Conservation (phyloP, 2,113 vertebrate genomes). For the Tapirus terrestris region DNA sequence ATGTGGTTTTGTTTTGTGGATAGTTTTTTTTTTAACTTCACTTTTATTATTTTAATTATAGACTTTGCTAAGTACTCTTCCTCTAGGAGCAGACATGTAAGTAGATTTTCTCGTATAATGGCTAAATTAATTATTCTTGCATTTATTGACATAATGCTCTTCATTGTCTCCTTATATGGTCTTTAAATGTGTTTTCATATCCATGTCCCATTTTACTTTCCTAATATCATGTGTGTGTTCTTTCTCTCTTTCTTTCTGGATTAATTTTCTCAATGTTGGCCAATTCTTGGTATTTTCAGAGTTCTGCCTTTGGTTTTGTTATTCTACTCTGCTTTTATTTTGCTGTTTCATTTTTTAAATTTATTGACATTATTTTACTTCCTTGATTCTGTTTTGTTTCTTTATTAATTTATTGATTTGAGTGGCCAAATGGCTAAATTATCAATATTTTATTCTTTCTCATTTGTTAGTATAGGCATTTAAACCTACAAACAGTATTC, state of each 20-base stretch:
- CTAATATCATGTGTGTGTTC: not conserved
- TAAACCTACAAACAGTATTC: not conserved
- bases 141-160: not conserved
- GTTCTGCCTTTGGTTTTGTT: not conserved
- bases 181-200: not conserved
- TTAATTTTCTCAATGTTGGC: not conserved
- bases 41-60: not conserved
- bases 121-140: not conserved
- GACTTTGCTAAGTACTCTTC: not conserved
- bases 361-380: not conserved
- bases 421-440: not conserved
- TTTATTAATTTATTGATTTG: not conserved
- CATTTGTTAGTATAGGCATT: not conserved
- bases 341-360: not conserved
- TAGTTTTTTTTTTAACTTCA: not conserved
- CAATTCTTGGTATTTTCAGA: not conserved
- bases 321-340: not conserved
- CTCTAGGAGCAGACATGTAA: not conserved
- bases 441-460: not conserved
- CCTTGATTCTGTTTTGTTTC: not conserved
- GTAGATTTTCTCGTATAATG: not conserved
- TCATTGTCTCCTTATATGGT: not conserved
- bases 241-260: not conserved
- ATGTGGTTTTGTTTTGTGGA: not conserved
- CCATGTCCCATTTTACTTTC: not conserved